Evolutionary conservation across 2,797 vertebrate genomes (phyloP).

Genomic region (Siniperca scherzeri): DNA sequence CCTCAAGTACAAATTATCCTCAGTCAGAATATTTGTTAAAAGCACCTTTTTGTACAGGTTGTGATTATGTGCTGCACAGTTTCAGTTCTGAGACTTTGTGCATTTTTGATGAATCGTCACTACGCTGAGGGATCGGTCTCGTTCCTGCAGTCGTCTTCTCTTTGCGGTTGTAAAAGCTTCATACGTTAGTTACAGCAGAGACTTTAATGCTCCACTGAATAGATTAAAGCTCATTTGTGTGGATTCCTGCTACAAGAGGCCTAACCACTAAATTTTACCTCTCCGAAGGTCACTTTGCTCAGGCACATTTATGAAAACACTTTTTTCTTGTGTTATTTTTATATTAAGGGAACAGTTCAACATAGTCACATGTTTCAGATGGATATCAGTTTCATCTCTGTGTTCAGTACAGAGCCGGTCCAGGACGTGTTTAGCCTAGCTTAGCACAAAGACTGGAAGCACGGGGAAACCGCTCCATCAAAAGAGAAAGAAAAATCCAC

Average conservation of each 20-base stretch:
- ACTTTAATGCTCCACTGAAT: background rate
- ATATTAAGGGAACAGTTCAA: background rate
- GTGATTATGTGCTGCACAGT: background rate
- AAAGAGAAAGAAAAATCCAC: no score
- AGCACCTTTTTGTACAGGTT: slow-evolving; percentile 38
- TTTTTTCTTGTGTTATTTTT: background rate
- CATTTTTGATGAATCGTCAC: background rate
- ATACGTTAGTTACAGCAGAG: background rate
- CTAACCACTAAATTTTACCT: background rate
- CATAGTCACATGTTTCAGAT: background rate
- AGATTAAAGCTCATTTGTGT: background rate
- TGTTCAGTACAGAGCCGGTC: background rate
- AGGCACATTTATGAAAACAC: background rate
- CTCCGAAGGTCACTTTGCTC: background rate
- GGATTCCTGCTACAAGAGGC: background rate
- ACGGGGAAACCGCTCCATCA: background rate
- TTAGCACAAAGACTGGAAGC: background rate
- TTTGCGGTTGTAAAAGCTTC: background rate
- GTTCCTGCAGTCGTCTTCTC: no score
- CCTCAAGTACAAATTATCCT: background rate
- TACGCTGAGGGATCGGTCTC: background rate
- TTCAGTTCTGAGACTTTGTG: background rate
- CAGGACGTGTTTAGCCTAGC: slow-evolving; percentile 3
- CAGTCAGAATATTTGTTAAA: slow-evolving; percentile 9
- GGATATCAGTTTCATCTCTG: background rate